A percentile compares a stretch with the other conserved stretches of the same genome.
Evolutionary conservation across 53 echinoderm and acorn worm species (phyloP).

Genomic region (Pentamera pediparva): DNA sequence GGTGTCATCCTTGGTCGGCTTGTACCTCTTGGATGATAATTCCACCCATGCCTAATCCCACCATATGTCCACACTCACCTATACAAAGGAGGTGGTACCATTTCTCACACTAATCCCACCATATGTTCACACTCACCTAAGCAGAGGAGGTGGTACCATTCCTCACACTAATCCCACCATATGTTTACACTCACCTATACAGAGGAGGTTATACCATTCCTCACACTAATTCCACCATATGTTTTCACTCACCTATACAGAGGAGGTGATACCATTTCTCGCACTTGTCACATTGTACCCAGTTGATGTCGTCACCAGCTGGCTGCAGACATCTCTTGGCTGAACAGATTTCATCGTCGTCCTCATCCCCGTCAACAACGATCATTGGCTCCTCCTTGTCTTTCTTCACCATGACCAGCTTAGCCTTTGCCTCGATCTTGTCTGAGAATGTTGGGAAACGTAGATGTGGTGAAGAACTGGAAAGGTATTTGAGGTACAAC

Average conservation of each 20-base stretch:
- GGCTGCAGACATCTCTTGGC: constrained; percentile 93
- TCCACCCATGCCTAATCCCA: no score
- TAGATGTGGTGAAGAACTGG: not conserved
- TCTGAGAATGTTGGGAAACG: not conserved
- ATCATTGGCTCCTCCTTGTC: constrained; percentile 67
- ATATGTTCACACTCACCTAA: no score
- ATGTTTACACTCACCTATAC: no score
- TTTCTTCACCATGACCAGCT: constrained; percentile 23
- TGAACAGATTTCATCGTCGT: constrained; percentile 94
- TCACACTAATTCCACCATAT: no score
- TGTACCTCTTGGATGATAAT: no score
- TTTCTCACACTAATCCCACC: no score
- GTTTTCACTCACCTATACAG: constrained; percentile 85
- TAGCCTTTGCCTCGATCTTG: constrained; percentile 11
- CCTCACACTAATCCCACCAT: no score
- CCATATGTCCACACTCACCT: no score
- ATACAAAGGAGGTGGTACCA: no score
- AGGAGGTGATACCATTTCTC: constrained; percentile 98
- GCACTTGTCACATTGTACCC: constrained; percentile 98
- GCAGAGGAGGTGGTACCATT: no score
- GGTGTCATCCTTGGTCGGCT: no score
- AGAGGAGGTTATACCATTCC: no score
- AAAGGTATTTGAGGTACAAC: not conserved
- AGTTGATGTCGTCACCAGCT: constrained; percentile 98
- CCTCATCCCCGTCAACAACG: constrained; percentile 90